Evolutionary conservation across 2,113 vertebrate genomes (phyloP).

Genomic region (Lagopus leucura): DNA sequence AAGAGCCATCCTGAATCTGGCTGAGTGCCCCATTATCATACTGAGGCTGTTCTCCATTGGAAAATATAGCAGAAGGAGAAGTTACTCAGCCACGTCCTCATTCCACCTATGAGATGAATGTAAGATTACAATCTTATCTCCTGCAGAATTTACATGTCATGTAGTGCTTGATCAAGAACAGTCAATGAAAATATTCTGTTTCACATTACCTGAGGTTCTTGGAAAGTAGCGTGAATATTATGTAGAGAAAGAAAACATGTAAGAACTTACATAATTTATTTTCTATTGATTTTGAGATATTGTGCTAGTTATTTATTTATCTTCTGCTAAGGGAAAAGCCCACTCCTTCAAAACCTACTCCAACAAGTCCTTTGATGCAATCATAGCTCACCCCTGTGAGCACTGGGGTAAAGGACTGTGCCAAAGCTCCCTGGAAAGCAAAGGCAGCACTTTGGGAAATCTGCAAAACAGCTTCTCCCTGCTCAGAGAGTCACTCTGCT

Average conservation of each 20-base stretch:
- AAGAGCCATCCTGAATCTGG: background rate
- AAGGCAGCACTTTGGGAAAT: background rate
- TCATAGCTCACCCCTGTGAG: background rate
- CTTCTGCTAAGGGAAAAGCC: background rate
- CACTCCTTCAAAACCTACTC: background rate
- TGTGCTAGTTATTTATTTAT: background rate
- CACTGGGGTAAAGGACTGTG: background rate
- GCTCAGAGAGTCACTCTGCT: background rate
- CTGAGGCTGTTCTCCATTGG: background rate
- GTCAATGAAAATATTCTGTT: background rate
- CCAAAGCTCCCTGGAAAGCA: background rate
- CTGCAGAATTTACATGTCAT: background rate
- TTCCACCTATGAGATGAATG: background rate
- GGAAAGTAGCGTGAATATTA: background rate
- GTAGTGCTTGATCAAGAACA: background rate
- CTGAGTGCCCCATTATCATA: fast-evolving
- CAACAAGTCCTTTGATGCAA: background rate
- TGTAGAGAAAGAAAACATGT: background rate
- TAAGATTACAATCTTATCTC: constrained; percentile 3
- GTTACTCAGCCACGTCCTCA: background rate
- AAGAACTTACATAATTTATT: background rate
- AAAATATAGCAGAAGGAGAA: background rate
- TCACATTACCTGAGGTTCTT: background rate
- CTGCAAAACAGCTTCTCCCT: background rate
- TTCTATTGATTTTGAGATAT: background rate